Conservation (phyloP, 1,140 invertebrate genomes). For the Platorchestia sp. region DNA sequence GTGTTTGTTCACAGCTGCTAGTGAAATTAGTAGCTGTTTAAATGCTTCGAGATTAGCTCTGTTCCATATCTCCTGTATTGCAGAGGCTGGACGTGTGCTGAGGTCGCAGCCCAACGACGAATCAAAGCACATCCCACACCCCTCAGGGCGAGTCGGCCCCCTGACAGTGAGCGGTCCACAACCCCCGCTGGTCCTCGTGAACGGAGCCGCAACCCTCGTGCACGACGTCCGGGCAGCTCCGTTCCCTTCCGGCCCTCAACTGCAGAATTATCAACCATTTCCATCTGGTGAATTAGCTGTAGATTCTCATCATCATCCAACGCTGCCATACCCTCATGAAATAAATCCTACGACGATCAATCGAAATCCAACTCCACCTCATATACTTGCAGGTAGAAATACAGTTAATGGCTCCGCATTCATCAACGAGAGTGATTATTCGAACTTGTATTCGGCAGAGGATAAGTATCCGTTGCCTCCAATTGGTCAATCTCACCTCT, state of each 20-base stretch:
- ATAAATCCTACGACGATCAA: not conserved
- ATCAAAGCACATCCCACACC: not conserved
- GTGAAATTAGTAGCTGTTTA: not conserved
- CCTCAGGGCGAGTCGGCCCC: not conserved
- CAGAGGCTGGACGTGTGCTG: not conserved
- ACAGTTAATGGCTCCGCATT: not conserved
- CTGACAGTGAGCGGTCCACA: not conserved
- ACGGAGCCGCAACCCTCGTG: not conserved
- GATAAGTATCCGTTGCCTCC: conserved; percentile 23
- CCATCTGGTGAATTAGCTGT: not conserved
- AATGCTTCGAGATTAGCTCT: not conserved
- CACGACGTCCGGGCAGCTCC: not conserved
- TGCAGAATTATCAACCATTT: not conserved
- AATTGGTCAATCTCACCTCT: not conserved
- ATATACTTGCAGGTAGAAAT: not conserved
- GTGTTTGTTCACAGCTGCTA: too few species aligned
- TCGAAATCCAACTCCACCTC: not conserved
- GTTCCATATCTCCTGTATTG: not conserved
- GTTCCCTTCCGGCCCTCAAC: not conserved
- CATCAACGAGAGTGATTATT: not conserved
- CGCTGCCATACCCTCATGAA: not conserved
- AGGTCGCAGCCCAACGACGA: not conserved
- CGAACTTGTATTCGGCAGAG: not conserved
- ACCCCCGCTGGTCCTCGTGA: not conserved
- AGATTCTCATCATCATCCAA: not conserved